Base-by-base conservation (phyloP, 2,888 invertebrate genomes). In the Cataglyphis altisquamis region DNA sequence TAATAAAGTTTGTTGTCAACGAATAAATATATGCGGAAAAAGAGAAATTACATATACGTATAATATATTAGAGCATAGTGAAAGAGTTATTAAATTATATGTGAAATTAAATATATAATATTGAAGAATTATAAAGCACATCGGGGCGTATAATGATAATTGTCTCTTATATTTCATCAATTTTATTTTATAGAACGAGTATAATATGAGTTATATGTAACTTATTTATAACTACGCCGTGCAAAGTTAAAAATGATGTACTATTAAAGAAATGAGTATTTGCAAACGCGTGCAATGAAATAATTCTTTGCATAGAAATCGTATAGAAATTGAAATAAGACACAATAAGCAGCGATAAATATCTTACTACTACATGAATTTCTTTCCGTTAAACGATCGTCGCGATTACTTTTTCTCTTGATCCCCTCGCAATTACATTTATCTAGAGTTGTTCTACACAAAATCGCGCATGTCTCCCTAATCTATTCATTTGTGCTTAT, bases 381-480 rank as follows among this genome's bases (percentile, higher is more conserved):
- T 60, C 45, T 55, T 60, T 18, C 12, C 15, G 32, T 15, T 10
- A 21, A 32, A 57, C 8, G 41, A 6, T 32, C 10, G 41, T 18
- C 45, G 29, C 21, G 57, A 72, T 25, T 67, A 41, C 55, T 52
- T 52, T 52, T 52, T 52, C n/a, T n/a, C 52, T 77, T 45, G 78
- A 78, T 78, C 60, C 78, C 73, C 25, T 73, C 32, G 12, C 32
- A 72, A 78, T 78, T 78, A 72, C 78, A 41, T 78, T 72, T 78
- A 78, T 70, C 78, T 78, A 72, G 32, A 41, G 73, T 32, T 77
- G 73, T 72, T 72, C 45, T 72, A 72, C 52, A 77, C 52, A 66
- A 52, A 36, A 18, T 66, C n/a, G 36, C 66, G 67, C 68, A n/a
- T 52, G 78, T 78, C 29, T 60, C 57, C 57, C 57, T 78, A 78